These are phyloP conservation scores for Cosmia trapezina DNA, from an alignment of 2,888 invertebrate genomes.

Conservation along the genomic window DNA sequence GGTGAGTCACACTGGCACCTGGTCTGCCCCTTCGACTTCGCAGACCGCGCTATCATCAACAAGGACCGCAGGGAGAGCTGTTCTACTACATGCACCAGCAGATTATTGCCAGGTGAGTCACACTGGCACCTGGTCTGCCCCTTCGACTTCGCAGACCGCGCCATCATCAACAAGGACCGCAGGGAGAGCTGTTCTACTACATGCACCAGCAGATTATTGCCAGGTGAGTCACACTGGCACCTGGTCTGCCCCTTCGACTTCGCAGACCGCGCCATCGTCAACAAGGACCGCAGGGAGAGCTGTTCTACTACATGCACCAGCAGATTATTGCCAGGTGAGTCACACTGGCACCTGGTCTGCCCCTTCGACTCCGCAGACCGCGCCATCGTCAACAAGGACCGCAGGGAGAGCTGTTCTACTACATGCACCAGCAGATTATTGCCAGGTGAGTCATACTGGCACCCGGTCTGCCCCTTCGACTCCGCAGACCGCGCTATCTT, in stretches of 20 bases:
- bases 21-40: constrained; percentile 94
- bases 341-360: constrained; percentile 97
- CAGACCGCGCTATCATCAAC: constrained; percentile 90
- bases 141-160: constrained; percentile 91
- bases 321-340: no score
- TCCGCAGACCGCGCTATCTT: constrained; percentile 91
- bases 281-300: constrained; percentile 94
- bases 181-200: constrained; percentile 94
- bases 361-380: constrained; percentile 92
- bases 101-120: no score
- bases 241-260: constrained; percentile 95
- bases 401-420: constrained; percentile 94
- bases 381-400: constrained; percentile 92
- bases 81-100: constrained; percentile 96
- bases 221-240: constrained; percentile 94
- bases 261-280: constrained; percentile 89
- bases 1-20: constrained; percentile 95
- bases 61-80: constrained; percentile 94
- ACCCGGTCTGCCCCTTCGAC: constrained; percentile 95
- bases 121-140: constrained; percentile 98
- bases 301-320: constrained; percentile 95
- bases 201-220: constrained; percentile 94
- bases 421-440: constrained; percentile 94
- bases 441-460: constrained; percentile 94
- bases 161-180: constrained; percentile 92